Base-by-base conservation (phyloP, 2,888 invertebrate genomes). In the Cybosia mesomella region DNA sequence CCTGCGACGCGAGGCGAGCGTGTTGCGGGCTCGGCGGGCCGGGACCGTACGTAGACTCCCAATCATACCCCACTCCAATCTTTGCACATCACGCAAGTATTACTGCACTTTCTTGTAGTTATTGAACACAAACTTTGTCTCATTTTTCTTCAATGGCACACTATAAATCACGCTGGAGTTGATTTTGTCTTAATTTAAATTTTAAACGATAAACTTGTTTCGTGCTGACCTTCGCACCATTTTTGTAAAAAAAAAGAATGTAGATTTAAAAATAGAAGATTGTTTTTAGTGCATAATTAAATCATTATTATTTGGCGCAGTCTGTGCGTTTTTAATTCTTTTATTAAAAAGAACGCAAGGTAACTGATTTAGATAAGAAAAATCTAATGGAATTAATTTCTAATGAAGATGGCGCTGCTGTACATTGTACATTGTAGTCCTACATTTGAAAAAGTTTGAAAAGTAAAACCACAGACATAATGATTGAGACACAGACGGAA, bases 131-230 rank as follows among this genome's bases (percentile, higher is more conserved):
- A 66, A 24, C 21, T 53, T 58, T 64, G 58, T 7, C 58, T 43
- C 24, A 62, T 71, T 72, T 70, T 64, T 34, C 71, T 77, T 64
- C 66, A 60, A 67, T 66, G 58, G 53, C 24, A 0, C 49, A n/a
- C 10, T 55, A 66, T 72, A 60, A 71, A 79, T 32, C 68, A 69
- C 28, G 28, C 69, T 53, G 62, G 67, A 60, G 24, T 64, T 63
- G 57, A 39, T 79, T 72, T 57, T n/a, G n/a, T n/a, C n/a, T n/a
- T n/a, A n/a, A n/a, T n/a, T n/a, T n/a, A n/a, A 53, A 43, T 68
- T 69, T 21, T 43, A 66, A 57, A 60, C 24, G 34, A 54, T 32
- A 53, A 79, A 76, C 79, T 18, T 22, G 75, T 79, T 79, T 61
- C 15, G 36, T 2, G 65, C 68, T 69, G 64, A 63, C 53, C 15